Conservation (phyloP, 2,113 vertebrate species). For the Aptenodytes forsteri region DNA sequence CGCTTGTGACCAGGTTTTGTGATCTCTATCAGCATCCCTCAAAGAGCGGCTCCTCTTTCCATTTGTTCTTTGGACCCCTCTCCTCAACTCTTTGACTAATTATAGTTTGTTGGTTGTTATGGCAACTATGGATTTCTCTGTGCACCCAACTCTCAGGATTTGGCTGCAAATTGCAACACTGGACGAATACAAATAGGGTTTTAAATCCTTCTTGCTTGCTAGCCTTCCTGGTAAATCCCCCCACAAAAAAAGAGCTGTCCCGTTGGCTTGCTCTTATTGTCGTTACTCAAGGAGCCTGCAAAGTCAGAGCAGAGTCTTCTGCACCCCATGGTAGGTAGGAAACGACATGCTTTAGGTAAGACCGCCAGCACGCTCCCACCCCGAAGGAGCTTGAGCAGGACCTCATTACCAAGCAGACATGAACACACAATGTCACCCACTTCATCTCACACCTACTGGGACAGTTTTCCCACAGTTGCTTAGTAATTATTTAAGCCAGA, state of each 20-base stretch:
- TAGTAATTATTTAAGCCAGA: neutral
- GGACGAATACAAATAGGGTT: constrained; percentile 35
- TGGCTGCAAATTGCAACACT: constrained; percentile 59
- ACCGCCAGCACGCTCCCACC: neutral
- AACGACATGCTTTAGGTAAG: rapidly evolving
- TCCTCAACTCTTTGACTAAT: constrained; percentile 70
- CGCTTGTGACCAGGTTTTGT: neutral
- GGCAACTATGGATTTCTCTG: constrained; percentile 66
- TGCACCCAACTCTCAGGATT: constrained; percentile 6
- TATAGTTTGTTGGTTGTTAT: constrained; percentile 78
- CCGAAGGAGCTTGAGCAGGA: neutral
- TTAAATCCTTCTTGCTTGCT: neutral
- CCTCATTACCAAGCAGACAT: rapidly evolving
- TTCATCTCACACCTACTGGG: neutral
- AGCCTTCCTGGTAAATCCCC: neutral
- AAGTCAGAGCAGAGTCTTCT: neutral
- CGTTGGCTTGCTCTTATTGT: neutral
- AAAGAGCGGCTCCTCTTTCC: constrained; percentile 19
- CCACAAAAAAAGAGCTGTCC: neutral
- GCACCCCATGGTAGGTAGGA: rapidly evolving
- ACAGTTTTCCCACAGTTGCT: neutral
- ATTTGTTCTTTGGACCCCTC: constrained; percentile 47
- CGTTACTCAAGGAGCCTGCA: neutral
- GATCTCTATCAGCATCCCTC: neutral
- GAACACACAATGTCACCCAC: rapidly evolving